These are phyloP conservation scores for Hoplias malabaricus DNA, from an alignment of 2,113 vertebrate genomes.

Conservation along the genomic window DNA sequence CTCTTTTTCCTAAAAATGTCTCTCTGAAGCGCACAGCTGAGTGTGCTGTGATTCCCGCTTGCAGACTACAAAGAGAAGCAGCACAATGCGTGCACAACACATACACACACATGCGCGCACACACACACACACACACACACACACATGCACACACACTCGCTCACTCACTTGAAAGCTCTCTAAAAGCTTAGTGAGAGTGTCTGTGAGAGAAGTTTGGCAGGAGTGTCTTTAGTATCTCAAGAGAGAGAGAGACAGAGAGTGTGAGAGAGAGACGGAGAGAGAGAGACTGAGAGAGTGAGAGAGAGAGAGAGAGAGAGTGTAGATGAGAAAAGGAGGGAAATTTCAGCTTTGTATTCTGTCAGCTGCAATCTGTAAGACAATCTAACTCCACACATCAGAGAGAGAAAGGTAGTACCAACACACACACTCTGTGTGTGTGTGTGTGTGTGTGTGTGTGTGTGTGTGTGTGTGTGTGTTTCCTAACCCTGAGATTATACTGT, in stretches of 20 bases:
- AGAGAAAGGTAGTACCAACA: conserved; percentile 46
- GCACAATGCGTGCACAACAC: not conserved
- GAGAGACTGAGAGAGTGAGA: conserved; percentile 32
- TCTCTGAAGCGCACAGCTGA: not conserved
- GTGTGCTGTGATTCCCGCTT: not conserved
- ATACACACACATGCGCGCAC: not conserved
- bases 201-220: conserved; percentile 48
- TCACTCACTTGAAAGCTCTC: not conserved
- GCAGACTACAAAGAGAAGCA: not conserved
- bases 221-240: conserved; percentile 46
- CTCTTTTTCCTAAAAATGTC: not conserved
- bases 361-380: conserved; percentile 65
- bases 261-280: not conserved
- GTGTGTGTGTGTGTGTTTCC: not conserved
- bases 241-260: not conserved
- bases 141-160: not conserved
- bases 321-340: conserved; percentile 36
- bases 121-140: not conserved
- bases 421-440: conserved; percentile 35
- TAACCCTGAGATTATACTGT: not conserved
- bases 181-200: conserved; percentile 17
- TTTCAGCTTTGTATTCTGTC: conserved; percentile 59
- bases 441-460: not conserved
- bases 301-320: conserved; percentile 51
- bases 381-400: conserved; percentile 44